phyloP scores from a whole-genome alignment of 2,113 vertebrate genomes.

The Myiopsitta monachus region DNA sequence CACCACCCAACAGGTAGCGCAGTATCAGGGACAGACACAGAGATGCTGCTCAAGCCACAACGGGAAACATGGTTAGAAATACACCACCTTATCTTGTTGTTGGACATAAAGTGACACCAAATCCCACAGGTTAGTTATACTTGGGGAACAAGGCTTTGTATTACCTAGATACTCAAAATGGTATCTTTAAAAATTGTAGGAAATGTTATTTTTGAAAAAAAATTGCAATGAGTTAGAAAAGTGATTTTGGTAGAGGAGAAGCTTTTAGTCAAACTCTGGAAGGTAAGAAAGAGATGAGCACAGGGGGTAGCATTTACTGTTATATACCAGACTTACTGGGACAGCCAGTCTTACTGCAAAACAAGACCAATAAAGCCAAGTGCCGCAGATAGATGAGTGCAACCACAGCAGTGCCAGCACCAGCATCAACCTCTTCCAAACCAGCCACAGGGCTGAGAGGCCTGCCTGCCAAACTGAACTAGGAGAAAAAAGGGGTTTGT shows the following conservation, averaged over 20 bases:
- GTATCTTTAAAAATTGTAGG: not conserved
- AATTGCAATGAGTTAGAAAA: not conserved
- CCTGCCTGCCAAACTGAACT: not conserved
- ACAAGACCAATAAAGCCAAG: not conserved
- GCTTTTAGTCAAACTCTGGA: not conserved
- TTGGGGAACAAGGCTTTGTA: not conserved
- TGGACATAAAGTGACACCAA: not conserved
- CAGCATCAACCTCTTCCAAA: not conserved
- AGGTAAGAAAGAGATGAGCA: not conserved
- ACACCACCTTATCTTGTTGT: not conserved
- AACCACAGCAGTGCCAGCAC: not conserved
- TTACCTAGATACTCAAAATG: not conserved
- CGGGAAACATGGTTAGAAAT: not conserved
- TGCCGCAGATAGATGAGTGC: not conserved
- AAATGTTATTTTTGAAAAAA: not conserved
- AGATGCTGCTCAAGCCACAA: not conserved
- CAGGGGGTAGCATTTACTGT: not conserved
- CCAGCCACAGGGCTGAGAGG: not conserved
- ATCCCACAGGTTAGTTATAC: not conserved
- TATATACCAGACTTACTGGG: not conserved
- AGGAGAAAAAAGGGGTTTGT: not conserved
- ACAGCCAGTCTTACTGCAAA: not conserved
- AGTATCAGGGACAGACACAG: not conserved
- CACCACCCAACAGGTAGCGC: not conserved
- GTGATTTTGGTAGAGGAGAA: not conserved